Conservation (phyloP, 2,113 vertebrate genomes). For the Trichechus manatus region DNA sequence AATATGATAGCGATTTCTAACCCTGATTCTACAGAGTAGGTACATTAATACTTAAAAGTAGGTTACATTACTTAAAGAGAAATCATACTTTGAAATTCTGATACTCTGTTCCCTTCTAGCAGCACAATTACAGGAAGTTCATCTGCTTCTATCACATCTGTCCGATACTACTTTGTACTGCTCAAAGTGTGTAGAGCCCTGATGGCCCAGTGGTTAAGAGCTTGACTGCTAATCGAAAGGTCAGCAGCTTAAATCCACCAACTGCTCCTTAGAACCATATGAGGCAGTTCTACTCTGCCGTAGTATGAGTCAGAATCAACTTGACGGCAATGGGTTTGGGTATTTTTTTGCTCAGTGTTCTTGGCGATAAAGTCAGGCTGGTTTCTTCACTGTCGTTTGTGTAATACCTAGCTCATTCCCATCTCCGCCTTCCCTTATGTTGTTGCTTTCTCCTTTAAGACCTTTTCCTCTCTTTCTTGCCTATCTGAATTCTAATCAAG, state of each 20-base stretch:
- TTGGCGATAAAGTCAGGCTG: not conserved
- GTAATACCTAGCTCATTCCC: not conserved
- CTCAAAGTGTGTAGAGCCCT: not conserved
- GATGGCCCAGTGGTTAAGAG: too few relatives aligned
- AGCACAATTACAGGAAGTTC: not conserved
- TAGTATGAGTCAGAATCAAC: too few relatives aligned
- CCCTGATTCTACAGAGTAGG: not conserved
- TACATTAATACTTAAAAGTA: not conserved
- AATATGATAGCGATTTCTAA: constrained; percentile 1
- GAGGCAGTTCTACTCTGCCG: too few relatives aligned
- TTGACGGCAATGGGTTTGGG: too few relatives aligned
- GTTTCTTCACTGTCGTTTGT: not conserved
- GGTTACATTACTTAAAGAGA: constrained; percentile 22
- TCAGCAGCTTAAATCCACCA: too few relatives aligned
- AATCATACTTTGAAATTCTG: constrained; percentile 2
- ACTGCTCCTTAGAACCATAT: too few relatives aligned
- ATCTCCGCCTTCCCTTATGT: not conserved
- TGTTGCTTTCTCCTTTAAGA: not conserved
- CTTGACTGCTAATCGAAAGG: too few relatives aligned
- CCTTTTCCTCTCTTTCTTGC: not conserved
- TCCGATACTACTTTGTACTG: not conserved
- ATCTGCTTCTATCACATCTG: not conserved
- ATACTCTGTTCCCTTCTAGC: not conserved
- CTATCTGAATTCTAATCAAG: constrained; percentile 29
- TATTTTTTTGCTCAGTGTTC: not conserved